phyloP scores from a whole-genome alignment of 2,888 invertebrate genomes.

The Tipula confusa region DNA sequence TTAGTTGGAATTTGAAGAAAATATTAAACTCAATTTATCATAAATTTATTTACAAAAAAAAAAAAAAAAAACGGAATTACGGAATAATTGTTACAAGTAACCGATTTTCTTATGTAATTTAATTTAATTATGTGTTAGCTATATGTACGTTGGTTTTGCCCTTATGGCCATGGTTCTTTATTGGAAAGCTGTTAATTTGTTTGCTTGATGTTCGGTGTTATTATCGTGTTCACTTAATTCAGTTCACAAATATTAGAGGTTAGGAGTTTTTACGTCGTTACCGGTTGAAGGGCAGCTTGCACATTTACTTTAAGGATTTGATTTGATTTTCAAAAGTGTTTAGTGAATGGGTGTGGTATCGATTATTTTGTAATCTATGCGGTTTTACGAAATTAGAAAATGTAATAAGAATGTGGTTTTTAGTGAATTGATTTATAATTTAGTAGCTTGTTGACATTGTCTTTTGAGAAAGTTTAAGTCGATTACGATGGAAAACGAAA shows the following conservation, averaged over 20 bases:
- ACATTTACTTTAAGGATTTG: neutral
- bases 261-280: neutral
- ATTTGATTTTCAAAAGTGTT: neutral
- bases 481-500: too few species aligned
- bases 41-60: neutral
- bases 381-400: neutral
- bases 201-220: neutral
- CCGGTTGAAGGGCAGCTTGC: neutral
- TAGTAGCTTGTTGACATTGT: too few species aligned
- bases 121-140: slow-evolving; percentile 12
- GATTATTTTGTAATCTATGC: neutral
- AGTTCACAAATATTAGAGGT: neutral
- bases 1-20: neutral
- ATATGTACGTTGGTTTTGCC: neutral
- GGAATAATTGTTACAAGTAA: neutral
- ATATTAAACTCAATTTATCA: neutral
- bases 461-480: too few species aligned
- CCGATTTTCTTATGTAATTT: neutral
- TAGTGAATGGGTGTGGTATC: neutral
- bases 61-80: neutral
- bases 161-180: neutral
- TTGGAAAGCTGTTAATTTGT: neutral
- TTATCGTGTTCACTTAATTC: neutral
- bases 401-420: neutral
- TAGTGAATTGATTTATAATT: too few species aligned